A percentile compares a stretch with the other conserved stretches of the same genome.
phyloP scores from a whole-genome alignment of 2,113 vertebrate species.

The Spermophilus dauricus region DNA sequence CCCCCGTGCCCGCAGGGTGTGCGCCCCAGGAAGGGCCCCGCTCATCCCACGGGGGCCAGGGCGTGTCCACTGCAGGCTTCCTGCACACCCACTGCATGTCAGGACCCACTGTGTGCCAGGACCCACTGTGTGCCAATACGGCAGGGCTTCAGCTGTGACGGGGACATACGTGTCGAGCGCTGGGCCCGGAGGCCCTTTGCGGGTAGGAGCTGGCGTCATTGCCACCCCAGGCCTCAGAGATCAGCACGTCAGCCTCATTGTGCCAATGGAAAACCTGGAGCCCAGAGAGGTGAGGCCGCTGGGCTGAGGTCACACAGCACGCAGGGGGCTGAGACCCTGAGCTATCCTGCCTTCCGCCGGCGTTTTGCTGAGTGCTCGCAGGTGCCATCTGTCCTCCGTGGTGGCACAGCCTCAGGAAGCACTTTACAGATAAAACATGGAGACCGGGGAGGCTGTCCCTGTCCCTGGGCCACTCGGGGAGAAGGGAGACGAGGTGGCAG shows the following conservation, averaged over 20 bases:
- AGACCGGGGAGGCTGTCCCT: neutral
- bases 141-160: fast-evolving
- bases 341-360: neutral
- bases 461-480: neutral
- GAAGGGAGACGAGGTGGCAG: neutral
- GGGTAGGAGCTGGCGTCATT: fast-evolving
- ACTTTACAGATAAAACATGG: neutral
- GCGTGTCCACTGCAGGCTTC: neutral
- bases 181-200: neutral
- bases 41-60: neutral
- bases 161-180: fast-evolving
- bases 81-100: neutral
- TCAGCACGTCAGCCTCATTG: neutral
- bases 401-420: neutral
- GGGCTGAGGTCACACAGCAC: neutral
- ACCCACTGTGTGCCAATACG: fast-evolving
- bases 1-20: too few species aligned
- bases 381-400: neutral
- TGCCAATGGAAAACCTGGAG: neutral
- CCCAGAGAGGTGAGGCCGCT: conserved; percentile 31
- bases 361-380: neutral
- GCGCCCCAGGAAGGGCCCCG: too few species aligned
- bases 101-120: fast-evolving
- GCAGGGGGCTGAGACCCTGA: fast-evolving
- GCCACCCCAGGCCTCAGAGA: neutral